Conservation (phyloP, 2,113 vertebrate species). For the Silurus asotus region DNA sequence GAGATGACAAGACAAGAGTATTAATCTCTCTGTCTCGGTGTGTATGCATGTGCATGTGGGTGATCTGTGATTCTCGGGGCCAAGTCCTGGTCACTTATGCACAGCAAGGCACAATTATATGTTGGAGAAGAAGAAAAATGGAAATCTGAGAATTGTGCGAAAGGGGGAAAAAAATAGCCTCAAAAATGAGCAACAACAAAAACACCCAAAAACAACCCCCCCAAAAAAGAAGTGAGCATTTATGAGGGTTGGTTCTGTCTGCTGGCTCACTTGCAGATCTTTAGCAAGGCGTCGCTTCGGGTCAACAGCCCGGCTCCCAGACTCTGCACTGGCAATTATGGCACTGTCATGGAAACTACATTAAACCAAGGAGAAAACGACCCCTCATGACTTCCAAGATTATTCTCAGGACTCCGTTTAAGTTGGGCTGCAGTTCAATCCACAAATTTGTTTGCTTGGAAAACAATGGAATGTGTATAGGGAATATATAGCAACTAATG, state of each 20-base stretch:
- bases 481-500: background rate
- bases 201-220: constrained; percentile 54
- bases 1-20: constrained; percentile 36
- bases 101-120: constrained; percentile 65
- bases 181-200: constrained; percentile 66
- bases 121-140: constrained; percentile 63
- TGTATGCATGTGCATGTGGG: constrained; percentile 33
- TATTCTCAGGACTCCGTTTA: constrained; percentile 17
- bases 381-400: constrained; percentile 33
- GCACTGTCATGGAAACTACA: constrained; percentile 53
- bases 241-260: constrained; percentile 60
- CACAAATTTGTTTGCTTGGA: background rate
- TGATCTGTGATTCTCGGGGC: constrained; percentile 33
- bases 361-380: constrained; percentile 43
- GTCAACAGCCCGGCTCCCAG: constrained; percentile 64
- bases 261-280: constrained; percentile 62
- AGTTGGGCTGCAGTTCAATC: background rate
- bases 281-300: constrained; percentile 55
- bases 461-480: background rate
- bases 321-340: constrained; percentile 57
- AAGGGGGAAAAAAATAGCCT: constrained; percentile 54
- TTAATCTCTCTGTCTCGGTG: constrained; percentile 34
- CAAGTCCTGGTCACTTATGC: constrained; percentile 49
- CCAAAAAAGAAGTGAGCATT: constrained; percentile 48
- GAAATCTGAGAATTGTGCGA: constrained; percentile 68